A percentile compares a stretch with the other conserved stretches of the same genome.
Evolutionary conservation across 2,888 invertebrate genomes (phyloP).

Genomic region (Zelleria hepariella): DNA sequence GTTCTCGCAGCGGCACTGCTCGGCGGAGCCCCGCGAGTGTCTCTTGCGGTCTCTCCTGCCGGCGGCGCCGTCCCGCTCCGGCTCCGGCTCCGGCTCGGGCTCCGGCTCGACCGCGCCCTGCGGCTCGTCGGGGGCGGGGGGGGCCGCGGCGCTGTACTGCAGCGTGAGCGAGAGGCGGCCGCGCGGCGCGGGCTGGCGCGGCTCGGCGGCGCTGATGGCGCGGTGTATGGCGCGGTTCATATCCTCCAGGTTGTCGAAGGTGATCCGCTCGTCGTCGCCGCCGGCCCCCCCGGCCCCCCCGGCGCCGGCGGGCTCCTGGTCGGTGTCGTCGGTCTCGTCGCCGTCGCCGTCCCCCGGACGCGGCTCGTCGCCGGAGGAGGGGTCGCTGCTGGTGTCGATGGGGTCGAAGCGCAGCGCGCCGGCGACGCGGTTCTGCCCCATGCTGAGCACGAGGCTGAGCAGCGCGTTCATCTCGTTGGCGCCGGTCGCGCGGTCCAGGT

Average conservation of each 20-base stretch:
- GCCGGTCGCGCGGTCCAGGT: slow-evolving; percentile 45
- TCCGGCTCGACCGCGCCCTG: neutral
- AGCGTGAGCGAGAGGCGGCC: slow-evolving; percentile 5
- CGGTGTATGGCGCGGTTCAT: slow-evolving; percentile 19
- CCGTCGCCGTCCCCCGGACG: slow-evolving; percentile 13
- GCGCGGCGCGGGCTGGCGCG: slow-evolving; percentile 14
- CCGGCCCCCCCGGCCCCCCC: neutral
- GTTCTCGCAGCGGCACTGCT: neutral
- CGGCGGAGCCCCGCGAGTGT: neutral
- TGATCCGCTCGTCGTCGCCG: neutral
- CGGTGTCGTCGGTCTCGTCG: neutral
- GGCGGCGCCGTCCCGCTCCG: neutral
- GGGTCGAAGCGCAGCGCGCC: slow-evolving; percentile 49
- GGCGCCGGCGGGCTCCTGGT: neutral
- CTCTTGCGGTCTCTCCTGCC: neutral
- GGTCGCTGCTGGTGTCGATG: slow-evolving; percentile 25
- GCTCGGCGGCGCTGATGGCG: slow-evolving; percentile 26
- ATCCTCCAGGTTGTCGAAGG: slow-evolving; percentile 2
- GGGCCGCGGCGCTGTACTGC: slow-evolving; percentile 2
- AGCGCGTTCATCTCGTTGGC: slow-evolving; percentile 66
- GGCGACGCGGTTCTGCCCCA: slow-evolving; percentile 56
- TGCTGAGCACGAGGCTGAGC: slow-evolving; percentile 55
- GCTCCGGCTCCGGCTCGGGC: neutral
- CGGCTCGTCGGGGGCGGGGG: neutral
- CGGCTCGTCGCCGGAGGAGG: slow-evolving; percentile 21